A percentile compares a stretch with the other conserved stretches of the same genome.
These are phyloP conservation scores for Thamnophis sirtalis DNA, from an alignment of 2,113 vertebrate genomes.

Conservation along the genomic window DNA sequence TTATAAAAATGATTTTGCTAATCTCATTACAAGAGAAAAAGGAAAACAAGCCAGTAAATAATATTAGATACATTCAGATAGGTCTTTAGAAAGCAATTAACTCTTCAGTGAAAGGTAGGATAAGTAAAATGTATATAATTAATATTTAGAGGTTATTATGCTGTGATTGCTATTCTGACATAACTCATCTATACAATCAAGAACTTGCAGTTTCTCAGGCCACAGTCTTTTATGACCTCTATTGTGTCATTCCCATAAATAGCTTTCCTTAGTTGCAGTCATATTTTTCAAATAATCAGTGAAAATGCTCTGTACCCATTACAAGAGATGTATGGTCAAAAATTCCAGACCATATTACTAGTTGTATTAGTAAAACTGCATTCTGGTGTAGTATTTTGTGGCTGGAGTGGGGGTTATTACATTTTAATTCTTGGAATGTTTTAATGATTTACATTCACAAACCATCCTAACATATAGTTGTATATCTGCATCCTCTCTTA, in stretches of 20 bases:
- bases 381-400: not conserved
- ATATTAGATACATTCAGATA: not conserved
- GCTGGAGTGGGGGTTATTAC: not conserved
- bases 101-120: not conserved
- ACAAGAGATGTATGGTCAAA: not conserved
- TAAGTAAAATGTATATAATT: not conserved
- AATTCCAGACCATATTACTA: not conserved
- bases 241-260: not conserved
- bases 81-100: not conserved
- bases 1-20: fast-evolving
- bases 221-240: not conserved
- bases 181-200: not conserved
- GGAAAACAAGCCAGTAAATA: not conserved
- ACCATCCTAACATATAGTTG: not conserved
- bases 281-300: not conserved
- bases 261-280: not conserved
- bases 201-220: not conserved
- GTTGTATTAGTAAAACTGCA: not conserved
- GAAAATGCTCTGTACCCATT: not conserved
- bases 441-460: not conserved
- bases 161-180: no score
- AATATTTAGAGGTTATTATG: not conserved
- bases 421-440: not conserved
- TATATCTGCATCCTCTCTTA: not conserved
- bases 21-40: not conserved